Conservation (phyloP, 2,888 invertebrate species). For the Chloroclysta siterata region DNA sequence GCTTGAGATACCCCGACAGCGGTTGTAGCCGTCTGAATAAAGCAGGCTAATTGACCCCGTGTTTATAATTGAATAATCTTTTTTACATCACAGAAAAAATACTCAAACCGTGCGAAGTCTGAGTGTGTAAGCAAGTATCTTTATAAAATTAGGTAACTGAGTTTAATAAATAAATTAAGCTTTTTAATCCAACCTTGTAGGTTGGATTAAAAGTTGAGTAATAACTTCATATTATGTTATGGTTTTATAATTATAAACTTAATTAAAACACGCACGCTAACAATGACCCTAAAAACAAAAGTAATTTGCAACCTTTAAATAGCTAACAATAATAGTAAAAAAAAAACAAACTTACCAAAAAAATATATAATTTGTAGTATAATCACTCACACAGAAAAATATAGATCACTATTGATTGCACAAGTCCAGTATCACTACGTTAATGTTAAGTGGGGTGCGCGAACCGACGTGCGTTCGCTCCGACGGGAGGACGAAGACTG, state of each 20-base stretch:
- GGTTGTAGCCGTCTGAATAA: too few species aligned
- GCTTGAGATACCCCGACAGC: too few species aligned
- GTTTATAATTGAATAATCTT: too few species aligned
- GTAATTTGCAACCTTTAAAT: neutral
- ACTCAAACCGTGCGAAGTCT: too few species aligned
- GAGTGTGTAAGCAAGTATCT: too few species aligned
- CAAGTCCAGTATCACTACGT: conserved; percentile 29
- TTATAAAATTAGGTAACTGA: too few species aligned
- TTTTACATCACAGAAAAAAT: too few species aligned
- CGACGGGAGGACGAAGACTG: conserved; percentile 19
- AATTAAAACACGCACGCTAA: conserved; percentile 5
- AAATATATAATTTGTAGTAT: neutral
- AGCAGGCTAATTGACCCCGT: too few species aligned
- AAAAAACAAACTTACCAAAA: conserved; percentile 21
- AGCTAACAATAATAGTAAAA: neutral
- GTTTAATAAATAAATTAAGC: too few species aligned
- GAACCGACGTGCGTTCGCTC: conserved; percentile 22
- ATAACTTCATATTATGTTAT: neutral
- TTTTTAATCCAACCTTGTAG: too few species aligned
- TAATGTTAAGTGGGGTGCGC: conserved; percentile 8
- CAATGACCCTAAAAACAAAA: conserved; percentile 17
- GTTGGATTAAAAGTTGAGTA: neutral
- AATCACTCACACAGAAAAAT: conserved; percentile 22
- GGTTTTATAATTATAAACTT: neutral
- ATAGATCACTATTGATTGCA: conserved; percentile 29